These are phyloP conservation scores for Sebastes miniatus DNA, from an alignment of 2,797 vertebrate genomes.

Conservation along the genomic window DNA sequence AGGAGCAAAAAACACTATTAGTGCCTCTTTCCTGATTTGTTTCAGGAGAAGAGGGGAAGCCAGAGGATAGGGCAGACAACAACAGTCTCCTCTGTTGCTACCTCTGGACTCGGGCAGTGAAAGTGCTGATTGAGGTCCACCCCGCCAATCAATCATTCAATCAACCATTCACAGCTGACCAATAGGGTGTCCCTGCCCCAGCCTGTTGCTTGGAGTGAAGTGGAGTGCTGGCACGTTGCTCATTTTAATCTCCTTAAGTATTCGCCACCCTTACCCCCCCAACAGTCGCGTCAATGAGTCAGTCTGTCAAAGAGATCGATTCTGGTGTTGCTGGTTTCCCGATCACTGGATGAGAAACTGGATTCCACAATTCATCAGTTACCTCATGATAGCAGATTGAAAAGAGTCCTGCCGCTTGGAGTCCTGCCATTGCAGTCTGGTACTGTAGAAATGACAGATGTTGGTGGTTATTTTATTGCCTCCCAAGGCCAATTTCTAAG, in stretches of 20 bases:
- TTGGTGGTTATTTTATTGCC: neutral
- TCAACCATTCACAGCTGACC: constrained; percentile 53
- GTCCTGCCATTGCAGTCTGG: constrained; percentile 21
- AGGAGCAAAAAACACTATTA: neutral
- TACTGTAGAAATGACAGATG: constrained; percentile 30
- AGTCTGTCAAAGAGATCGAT: constrained; percentile 62
- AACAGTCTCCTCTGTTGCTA: constrained; percentile 1
- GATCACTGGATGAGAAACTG: constrained; percentile 25
- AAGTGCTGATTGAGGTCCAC: constrained; percentile 55
- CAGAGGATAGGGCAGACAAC: neutral
- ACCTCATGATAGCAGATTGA: constrained; percentile 35
- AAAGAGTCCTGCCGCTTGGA: constrained; percentile 25
- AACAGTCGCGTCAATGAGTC: constrained; percentile 55
- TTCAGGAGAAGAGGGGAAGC: neutral
- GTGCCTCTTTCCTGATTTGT: neutral
- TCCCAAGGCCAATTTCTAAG: neutral
- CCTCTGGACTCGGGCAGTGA: constrained; percentile 24
- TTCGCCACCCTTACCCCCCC: constrained; percentile 26
- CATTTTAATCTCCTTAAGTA: constrained; percentile 81
- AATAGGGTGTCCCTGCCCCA: constrained; percentile 42
- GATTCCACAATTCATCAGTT: constrained; percentile 45
- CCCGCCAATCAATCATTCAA: constrained; percentile 45
- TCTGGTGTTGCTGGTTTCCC: constrained; percentile 23
- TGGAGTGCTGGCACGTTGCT: constrained; percentile 71
- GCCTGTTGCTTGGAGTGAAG: constrained; percentile 49